These are phyloP conservation scores for Tetrax tetrax DNA, from an alignment of 2,113 vertebrate genomes.

Conservation along the genomic window DNA sequence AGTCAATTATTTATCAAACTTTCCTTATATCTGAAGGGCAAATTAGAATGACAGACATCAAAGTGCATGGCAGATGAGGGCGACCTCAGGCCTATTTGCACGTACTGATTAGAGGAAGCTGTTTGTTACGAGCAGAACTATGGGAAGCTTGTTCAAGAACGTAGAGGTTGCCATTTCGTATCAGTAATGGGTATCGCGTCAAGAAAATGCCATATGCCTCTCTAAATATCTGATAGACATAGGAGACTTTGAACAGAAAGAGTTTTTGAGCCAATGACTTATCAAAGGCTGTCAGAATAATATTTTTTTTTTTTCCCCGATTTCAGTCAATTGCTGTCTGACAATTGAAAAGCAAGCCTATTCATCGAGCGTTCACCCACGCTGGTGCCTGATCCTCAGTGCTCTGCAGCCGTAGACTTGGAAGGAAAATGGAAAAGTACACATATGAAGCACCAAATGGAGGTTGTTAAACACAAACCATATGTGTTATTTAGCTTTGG, in stretches of 20 bases:
- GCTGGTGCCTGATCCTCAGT: slow-evolving; percentile 25
- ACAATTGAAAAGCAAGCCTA: slow-evolving; percentile 48
- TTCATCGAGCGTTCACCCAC: slow-evolving; percentile 42
- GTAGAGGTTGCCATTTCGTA: neutral
- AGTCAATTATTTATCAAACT: neutral
- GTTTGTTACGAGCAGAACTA: neutral
- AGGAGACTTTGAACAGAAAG: neutral
- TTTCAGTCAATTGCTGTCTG: slow-evolving; percentile 58
- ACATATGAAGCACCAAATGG: slow-evolving; percentile 19
- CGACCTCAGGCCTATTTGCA: neutral
- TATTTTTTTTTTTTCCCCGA: neutral
- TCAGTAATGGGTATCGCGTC: neutral
- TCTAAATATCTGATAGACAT: slow-evolving; percentile 16
- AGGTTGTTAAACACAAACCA: slow-evolving; percentile 42
- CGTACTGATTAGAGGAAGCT: neutral
- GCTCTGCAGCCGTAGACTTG: slow-evolving; percentile 25
- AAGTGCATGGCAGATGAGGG: neutral
- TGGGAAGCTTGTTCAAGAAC: neutral
- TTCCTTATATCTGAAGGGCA: fast-evolving
- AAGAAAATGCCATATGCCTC: neutral
- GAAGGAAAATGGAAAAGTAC: slow-evolving; percentile 15
- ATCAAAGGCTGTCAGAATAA: slow-evolving; percentile 55
- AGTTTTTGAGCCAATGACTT: slow-evolving; percentile 38
- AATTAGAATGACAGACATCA: neutral
- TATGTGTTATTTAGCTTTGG: slow-evolving; percentile 48